Evolutionary conservation across 2,113 vertebrate genomes (phyloP), one percentile per base, ranked within the genome.

Genomic region (Formicarius rufipectus): DNA sequence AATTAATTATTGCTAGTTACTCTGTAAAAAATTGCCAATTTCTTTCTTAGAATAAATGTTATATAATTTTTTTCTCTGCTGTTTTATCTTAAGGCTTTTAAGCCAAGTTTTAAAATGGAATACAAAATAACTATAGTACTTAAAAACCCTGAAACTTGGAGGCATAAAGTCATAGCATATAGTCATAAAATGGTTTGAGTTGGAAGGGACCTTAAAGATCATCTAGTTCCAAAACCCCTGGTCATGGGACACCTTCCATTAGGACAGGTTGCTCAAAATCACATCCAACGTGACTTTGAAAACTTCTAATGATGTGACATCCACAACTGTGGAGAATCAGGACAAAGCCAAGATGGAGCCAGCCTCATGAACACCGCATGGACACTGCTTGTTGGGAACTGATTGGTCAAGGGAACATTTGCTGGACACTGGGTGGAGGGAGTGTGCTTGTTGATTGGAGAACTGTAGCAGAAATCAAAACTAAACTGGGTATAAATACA

Each of bases 191-290:
- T 52, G 1, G 0, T 63, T 90, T 82, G 14, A 1, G 10, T 40
- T 79, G 16, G 28, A 47, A 42, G 2, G 7, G 4, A 66, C 7
- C 5, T 69, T 64, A n/a, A 77, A 42, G 4, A 12, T 20, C 8
- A 40, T 37, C 10, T 44, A 35, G 8, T 55, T 77, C 15, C 12
- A 52, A 30, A 15, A 0, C 1, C 1, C 2, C 2, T 5, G 15
- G 23, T 6, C 24, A 62, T 39, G 12, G 18, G 14, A 8, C 8
- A 22, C 1, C 33, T 53, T 81, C 17, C 37, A 15, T 27, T 63
- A 35, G 21, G 12, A 12, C 12, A 63, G 7, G 6, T 31, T 53
- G 6, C 18, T 73, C 37, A 52, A 42, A 92, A 4, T 1, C 15
- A 18, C 4, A 35, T 40, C 53, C 52, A 44, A 53, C 6, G 4